These are phyloP conservation scores for Limanda limanda DNA, from an alignment of 2,113 vertebrate species.

Conservation along the genomic window DNA sequence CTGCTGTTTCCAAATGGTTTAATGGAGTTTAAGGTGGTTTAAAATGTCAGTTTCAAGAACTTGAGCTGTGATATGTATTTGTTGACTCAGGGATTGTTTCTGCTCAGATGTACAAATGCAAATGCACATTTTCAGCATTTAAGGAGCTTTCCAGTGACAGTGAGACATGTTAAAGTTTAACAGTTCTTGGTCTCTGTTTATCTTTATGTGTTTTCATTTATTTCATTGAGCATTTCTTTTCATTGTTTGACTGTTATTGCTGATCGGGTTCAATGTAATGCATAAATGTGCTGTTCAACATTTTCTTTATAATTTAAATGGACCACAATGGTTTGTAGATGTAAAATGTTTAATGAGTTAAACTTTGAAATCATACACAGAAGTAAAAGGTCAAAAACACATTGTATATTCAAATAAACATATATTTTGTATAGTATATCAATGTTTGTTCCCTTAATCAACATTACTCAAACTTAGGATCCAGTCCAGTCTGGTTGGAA, in stretches of 20 bases:
- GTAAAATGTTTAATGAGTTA: slow-evolving; percentile 33
- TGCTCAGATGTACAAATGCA: not conserved
- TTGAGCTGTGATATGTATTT: not conserved
- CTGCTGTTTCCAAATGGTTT: slow-evolving; percentile 60
- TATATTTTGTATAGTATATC: not conserved
- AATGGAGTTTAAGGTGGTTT: slow-evolving; percentile 75
- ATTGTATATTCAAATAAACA: not conserved
- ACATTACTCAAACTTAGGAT: not conserved
- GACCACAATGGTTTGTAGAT: not conserved
- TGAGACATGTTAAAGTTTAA: not conserved
- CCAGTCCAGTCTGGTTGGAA: too few relatives aligned
- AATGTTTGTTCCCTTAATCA: not conserved
- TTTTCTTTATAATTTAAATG: not conserved
- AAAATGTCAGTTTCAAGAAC: slow-evolving; percentile 9
- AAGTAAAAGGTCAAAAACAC: not conserved
- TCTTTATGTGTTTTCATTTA: not conserved
- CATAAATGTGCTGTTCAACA: too few relatives aligned
- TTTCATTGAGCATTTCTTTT: not conserved
- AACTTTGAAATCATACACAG: slow-evolving; percentile 5
- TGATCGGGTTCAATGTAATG: not conserved
- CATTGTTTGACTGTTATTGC: not conserved
- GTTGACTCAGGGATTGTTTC: not conserved
- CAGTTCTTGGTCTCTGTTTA: not conserved
- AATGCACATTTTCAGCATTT: too few relatives aligned
- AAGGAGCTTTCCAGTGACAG: not conserved